Conservation (phyloP, 92 coral and sea anemone genomes). For the Muricea muricata region DNA sequence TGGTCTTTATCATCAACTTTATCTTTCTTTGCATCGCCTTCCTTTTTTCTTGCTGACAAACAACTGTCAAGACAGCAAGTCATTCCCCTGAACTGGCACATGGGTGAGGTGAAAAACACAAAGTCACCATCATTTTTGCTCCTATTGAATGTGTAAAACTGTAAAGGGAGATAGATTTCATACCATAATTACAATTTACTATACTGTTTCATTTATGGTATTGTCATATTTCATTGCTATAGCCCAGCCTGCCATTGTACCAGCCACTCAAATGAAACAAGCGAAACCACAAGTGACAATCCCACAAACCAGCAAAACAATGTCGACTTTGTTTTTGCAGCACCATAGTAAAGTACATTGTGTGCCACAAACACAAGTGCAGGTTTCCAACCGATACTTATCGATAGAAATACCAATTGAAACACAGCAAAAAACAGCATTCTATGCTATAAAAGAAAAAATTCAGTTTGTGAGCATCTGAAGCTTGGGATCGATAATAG, state of each 20-base stretch:
- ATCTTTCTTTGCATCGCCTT: not conserved
- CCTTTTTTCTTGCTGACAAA: conserved; percentile 25
- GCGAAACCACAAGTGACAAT: not conserved
- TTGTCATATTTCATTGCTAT: no score
- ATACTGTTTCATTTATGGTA: no score
- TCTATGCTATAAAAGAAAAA: conserved; percentile 7
- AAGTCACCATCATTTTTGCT: conserved; percentile 63
- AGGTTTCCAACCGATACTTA: conserved; percentile 30
- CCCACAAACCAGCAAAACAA: conserved; percentile 31
- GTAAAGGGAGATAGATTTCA: not conserved
- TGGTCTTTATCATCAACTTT: conserved; percentile 31
- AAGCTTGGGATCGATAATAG: no score
- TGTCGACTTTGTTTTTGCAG: conserved; percentile 8
- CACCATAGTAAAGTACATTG: conserved; percentile 18
- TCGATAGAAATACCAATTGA: conserved; percentile 18
- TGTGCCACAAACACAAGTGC: conserved; percentile 29
- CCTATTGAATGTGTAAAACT: conserved; percentile 69
- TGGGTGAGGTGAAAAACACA: conserved; percentile 72
- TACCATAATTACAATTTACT: not conserved
- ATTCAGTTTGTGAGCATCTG: no score
- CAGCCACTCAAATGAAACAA: conserved; percentile 9
- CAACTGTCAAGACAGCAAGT: conserved; percentile 89
- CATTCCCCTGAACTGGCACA: conserved; percentile 86
- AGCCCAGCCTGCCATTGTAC: conserved; percentile 21
- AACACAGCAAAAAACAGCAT: conserved; percentile 32